Evolutionary conservation across 2,888 invertebrate genomes (phyloP), one percentile per base, ranked within the genome.

Genomic region (Theodoxus fluviatilis): DNA sequence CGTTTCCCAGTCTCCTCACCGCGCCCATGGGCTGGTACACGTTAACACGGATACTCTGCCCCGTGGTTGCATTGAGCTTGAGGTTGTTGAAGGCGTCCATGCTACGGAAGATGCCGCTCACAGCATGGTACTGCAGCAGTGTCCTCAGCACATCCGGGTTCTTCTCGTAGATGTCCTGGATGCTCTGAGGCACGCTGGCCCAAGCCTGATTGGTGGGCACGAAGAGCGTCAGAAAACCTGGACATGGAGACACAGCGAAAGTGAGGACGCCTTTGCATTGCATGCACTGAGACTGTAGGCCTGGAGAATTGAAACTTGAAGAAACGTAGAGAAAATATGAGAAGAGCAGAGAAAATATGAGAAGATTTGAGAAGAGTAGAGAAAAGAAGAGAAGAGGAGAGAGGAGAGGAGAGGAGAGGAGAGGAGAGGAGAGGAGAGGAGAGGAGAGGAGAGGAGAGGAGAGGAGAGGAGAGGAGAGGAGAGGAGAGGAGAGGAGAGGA

Each of bases 121-220:
- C 43, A 6, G 67, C 67, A n/a, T 70, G 70, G 66, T 65, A 70
- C 40, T 57, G 40, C 18, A 70, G 70, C 7, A 70, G n/a, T 9
- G n/a, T 18, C 1, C 6, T 18, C 59, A 66, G 40, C 9, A 59
- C 38, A 28, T 43, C 61, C 15, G 40, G 22, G 61, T 70, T 70
- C 28, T n/a, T 31, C 15, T 55, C 18, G 15, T 67, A 6, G 3
- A 52, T 59, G 37, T 66, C 35, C 22, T 35, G 33, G 33, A 66
- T 6, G 22, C 61, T 47, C 33, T 57, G 33, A 22, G 70, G 66
- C 35, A 88, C 83, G 28, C 81, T 37, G 75, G 90, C 89, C 80
- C 92, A 92, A 1, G 92, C 92, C 49, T 88, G 89, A 83, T 92
- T 91, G 12, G 89, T 90, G 9, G 92, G 92, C 65, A 92, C 92